Conservation (phyloP, 2,888 invertebrate genomes). For the Ophonus ardosiacus region DNA sequence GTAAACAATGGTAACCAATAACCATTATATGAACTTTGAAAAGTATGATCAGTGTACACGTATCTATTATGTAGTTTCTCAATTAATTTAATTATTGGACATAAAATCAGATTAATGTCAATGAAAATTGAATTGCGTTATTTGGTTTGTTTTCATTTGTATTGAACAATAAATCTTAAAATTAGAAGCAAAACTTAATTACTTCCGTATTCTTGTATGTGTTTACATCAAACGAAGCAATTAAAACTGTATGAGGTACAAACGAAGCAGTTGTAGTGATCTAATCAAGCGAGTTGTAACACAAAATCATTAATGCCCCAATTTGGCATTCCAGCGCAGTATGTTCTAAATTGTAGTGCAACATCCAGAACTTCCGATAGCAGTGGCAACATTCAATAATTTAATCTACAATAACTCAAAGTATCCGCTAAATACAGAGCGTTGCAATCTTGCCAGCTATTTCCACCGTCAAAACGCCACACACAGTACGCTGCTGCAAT, state of each 20-base stretch:
- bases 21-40: too few relatives aligned
- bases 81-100: too few relatives aligned
- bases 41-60: too few relatives aligned
- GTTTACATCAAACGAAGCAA: background rate
- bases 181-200: background rate
- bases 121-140: too few relatives aligned
- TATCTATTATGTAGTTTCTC: too few relatives aligned
- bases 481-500: constrained; percentile 13
- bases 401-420: constrained; percentile 29
- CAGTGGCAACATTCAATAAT: constrained; percentile 25
- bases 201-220: background rate
- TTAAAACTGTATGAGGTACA: constrained; percentile 23
- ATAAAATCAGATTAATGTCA: too few relatives aligned
- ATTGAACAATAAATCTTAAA: background rate
- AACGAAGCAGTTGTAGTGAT: background rate
- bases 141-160: background rate
- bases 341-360: background rate
- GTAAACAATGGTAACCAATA: too few relatives aligned
- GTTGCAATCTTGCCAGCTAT: constrained; percentile 14
- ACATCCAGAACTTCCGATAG: constrained; percentile 22
- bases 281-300: constrained; percentile 24
- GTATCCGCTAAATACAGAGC: constrained; percentile 22
- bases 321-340: constrained; percentile 10
- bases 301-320: constrained; percentile 16
- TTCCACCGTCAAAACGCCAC: constrained; percentile 11